Conservation (phyloP, 2,888 invertebrate species). For the Dyspetes luteomarginatus region DNA sequence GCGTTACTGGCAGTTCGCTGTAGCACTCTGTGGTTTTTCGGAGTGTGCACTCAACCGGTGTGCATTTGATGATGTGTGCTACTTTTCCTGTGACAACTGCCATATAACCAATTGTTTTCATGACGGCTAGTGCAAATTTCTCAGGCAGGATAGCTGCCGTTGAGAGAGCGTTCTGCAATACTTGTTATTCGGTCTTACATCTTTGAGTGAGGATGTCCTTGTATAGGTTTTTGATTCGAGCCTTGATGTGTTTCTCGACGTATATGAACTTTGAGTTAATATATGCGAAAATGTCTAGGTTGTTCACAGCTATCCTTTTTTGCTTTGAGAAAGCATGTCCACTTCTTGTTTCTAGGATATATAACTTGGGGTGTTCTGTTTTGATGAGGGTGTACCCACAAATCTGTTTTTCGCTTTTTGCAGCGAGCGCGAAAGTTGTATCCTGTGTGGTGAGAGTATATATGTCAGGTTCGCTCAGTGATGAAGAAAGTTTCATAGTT, state of each 20-base stretch:
- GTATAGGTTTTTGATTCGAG: slow-evolving; percentile 65
- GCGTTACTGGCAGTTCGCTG: slow-evolving; percentile 67
- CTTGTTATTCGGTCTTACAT: slow-evolving; percentile 69
- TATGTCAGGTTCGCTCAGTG: neutral
- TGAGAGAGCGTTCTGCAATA: slow-evolving; percentile 67
- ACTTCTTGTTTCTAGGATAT: slow-evolving; percentile 8
- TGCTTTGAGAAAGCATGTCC: neutral
- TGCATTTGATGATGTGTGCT: slow-evolving; percentile 71
- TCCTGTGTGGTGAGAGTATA: slow-evolving; percentile 10
- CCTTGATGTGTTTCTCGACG: slow-evolving; percentile 68
- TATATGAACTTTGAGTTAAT: slow-evolving; percentile 73
- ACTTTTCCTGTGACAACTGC: slow-evolving; percentile 69
- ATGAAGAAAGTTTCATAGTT: neutral
- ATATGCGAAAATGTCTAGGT: slow-evolving; percentile 68
- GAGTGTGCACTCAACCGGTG: slow-evolving; percentile 64
- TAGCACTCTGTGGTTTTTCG: slow-evolving; percentile 66
- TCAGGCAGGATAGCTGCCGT: slow-evolving; percentile 68
- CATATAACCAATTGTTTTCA: slow-evolving; percentile 69
- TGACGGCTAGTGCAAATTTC: slow-evolving; percentile 68
- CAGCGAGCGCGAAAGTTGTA: slow-evolving; percentile 33
- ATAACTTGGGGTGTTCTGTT: slow-evolving; percentile 34
- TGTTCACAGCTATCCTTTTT: neutral
- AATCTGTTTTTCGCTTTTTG: neutral
- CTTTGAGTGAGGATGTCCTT: slow-evolving; percentile 63
- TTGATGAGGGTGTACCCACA: slow-evolving; percentile 32